Evolutionary conservation across 2,797 vertebrate species (phyloP).

Genomic region (Pteropus rufus): DNA sequence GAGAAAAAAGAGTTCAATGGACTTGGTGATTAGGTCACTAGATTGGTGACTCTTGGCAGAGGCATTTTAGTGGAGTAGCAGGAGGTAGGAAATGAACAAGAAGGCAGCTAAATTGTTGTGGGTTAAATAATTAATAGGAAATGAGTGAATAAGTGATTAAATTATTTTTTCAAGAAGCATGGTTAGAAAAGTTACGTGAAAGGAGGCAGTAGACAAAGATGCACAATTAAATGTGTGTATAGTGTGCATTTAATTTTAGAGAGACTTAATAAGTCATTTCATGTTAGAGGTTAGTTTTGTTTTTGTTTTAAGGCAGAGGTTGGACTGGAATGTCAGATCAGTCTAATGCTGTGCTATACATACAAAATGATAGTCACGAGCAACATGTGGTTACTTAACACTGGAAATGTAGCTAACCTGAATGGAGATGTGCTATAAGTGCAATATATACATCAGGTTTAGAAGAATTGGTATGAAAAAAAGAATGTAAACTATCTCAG

Average conservation of each 20-base stretch:
- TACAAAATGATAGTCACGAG: not conserved
- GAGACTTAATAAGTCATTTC: not conserved
- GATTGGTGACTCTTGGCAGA: not conserved
- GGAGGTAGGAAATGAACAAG: not conserved
- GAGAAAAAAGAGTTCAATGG: not conserved
- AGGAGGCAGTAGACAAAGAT: not conserved
- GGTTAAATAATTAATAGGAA: not conserved
- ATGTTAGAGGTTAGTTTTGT: not conserved
- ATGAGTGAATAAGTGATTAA: not conserved
- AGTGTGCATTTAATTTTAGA: not conserved
- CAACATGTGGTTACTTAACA: not conserved
- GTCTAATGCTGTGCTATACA: not conserved
- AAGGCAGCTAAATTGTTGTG: not conserved
- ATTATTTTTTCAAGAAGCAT: constrained; percentile 8
- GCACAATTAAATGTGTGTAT: not conserved
- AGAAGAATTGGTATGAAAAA: not conserved
- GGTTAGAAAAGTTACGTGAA: not conserved
- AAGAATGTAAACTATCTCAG: not conserved
- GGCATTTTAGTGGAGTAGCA: not conserved
- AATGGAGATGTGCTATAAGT: not conserved
- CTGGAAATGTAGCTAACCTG: not conserved
- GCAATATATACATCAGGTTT: not conserved
- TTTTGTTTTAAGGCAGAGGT: not conserved
- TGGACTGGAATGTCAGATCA: not conserved
- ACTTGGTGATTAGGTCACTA: not conserved